Percentiles rank a stretch among this genome's conserved stretches.
Conservation (phyloP, 2,797 vertebrate species). For the Leptoclinus maculatus region DNA sequence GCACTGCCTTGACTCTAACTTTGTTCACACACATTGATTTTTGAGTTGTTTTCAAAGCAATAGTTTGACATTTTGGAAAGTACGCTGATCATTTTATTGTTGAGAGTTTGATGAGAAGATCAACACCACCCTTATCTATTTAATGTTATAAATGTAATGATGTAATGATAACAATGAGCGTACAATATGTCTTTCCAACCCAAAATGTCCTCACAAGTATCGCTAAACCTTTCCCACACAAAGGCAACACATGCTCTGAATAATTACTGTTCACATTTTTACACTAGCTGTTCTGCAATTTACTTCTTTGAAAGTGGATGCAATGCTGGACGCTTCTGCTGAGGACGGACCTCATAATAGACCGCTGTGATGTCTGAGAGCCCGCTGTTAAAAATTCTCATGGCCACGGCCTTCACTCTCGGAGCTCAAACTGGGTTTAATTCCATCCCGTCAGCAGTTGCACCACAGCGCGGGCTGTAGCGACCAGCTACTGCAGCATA, state of each 20-base stretch:
- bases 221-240: neutral
- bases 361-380: constrained; percentile 37
- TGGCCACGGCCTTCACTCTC: constrained; percentile 57
- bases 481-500: constrained; percentile 50
- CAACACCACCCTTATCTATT: neutral
- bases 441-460: constrained; percentile 62
- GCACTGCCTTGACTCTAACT: neutral
- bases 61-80: neutral
- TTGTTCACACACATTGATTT: neutral
- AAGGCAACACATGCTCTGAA: constrained; percentile 1
- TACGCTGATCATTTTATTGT: neutral
- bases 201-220: constrained; percentile 5
- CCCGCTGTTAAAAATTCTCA: constrained; percentile 27
- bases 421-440: constrained; percentile 54
- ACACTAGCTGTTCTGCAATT: constrained; percentile 32
- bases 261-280: constrained; percentile 25
- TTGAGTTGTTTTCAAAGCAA: neutral
- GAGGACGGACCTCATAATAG: constrained; percentile 26
- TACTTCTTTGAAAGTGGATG: constrained; percentile 38
- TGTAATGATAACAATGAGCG: neutral
- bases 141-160: neutral
- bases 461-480: constrained; percentile 30
- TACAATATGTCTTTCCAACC: neutral
- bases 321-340: constrained; percentile 25
- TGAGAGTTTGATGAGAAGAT: neutral